A percentile compares a stretch with the other conserved stretches of the same genome.
Evolutionary conservation across 2,113 vertebrate species (phyloP).

Genomic region (Xiphorhynchus elegans): DNA sequence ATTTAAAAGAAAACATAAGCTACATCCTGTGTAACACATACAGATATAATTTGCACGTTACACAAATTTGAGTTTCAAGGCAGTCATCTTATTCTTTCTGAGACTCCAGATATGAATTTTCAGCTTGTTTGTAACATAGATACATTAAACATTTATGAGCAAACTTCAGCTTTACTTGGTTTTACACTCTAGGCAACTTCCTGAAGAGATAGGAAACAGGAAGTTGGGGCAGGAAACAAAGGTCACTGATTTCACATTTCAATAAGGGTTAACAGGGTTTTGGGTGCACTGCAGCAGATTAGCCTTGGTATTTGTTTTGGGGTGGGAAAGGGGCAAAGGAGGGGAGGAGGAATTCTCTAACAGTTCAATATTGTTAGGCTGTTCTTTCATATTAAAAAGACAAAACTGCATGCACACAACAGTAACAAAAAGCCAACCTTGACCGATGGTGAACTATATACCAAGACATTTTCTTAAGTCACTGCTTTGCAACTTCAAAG

Average conservation of each 20-base stretch:
- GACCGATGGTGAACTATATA: not conserved
- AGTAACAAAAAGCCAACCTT: not conserved
- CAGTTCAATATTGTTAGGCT: not conserved
- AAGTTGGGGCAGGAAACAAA: slow-evolving; percentile 3
- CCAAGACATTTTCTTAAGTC: not conserved
- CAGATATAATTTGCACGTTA: not conserved
- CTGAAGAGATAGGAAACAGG: not conserved
- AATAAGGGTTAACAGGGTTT: not conserved
- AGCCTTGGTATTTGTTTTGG: not conserved
- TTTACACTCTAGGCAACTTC: not conserved
- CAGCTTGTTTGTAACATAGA: fast-evolving
- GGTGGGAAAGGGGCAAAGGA: not conserved
- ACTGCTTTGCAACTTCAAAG: not conserved
- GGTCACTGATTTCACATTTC: not conserved
- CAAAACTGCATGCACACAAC: not conserved
- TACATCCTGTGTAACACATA: not conserved
- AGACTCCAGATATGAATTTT: not conserved
- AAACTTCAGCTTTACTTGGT: not conserved
- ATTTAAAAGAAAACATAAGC: not conserved
- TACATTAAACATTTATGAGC: not conserved
- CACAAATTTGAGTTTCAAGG: not conserved
- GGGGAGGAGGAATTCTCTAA: not conserved
- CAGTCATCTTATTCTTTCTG: not conserved
- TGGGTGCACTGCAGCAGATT: not conserved
- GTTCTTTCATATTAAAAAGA: not conserved